A percentile compares a stretch with the other conserved stretches of the same genome.
phyloP scores from a whole-genome alignment of 2,888 invertebrate species.

The Dermolepida albohirtum region DNA sequence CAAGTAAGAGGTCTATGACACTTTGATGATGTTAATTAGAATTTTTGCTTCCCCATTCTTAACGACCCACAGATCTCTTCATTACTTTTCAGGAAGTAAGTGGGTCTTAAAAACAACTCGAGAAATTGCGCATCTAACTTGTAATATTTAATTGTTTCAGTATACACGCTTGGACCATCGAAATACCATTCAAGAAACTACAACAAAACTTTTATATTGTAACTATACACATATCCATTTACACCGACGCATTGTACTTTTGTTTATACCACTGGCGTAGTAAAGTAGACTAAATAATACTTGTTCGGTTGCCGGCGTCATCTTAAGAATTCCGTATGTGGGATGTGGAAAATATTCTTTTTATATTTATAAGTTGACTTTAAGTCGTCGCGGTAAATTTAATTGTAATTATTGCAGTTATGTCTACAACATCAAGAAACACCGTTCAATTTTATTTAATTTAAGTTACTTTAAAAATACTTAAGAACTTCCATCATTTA shows the following conservation, averaged over 20 bases:
- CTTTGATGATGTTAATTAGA: not conserved
- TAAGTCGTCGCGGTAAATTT: not conserved
- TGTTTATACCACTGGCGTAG: not conserved
- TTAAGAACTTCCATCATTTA: slow-evolving; percentile 20
- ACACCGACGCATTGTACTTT: too few relatives aligned
- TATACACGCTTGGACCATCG: too few relatives aligned
- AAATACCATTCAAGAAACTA: too few relatives aligned
- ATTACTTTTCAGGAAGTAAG: too few relatives aligned
- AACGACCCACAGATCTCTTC: too few relatives aligned
- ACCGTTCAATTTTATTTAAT: slow-evolving; percentile 30
- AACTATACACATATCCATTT: too few relatives aligned
- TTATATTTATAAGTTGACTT: not conserved
- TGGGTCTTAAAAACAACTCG: too few relatives aligned
- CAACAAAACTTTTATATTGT: too few relatives aligned
- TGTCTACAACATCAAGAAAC: slow-evolving; percentile 13
- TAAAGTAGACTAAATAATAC: not conserved
- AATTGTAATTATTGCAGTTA: slow-evolving; percentile 4
- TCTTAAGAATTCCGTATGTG: not conserved
- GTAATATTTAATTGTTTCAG: too few relatives aligned
- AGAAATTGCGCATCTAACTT: too few relatives aligned
- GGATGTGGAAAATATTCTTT: slow-evolving; percentile 1
- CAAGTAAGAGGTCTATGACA: slow-evolving; percentile 15
- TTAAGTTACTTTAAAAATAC: slow-evolving; percentile 28
- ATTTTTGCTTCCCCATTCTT: slow-evolving; percentile 13
- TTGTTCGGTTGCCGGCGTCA: not conserved